Base-by-base conservation (phyloP, 1,140 invertebrate genomes). In the Kradibia gibbosae region DNA sequence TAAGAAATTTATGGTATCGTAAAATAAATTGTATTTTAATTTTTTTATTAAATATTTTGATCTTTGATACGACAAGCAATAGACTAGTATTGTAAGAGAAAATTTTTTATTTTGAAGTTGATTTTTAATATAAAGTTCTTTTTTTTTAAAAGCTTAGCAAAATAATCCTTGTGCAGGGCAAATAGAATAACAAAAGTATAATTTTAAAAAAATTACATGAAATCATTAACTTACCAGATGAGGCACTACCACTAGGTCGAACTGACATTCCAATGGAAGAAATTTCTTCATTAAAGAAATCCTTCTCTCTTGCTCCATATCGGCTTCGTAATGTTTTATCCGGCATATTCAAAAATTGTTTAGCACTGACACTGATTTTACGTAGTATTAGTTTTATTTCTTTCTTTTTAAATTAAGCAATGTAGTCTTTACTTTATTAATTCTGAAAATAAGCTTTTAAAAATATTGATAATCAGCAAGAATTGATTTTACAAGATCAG, bases 241-340 rank as follows among this genome's bases (percentile, higher is more conserved):
- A 93, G 81, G 93, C 92, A 91, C 94, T 95, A 86, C 93, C 92
- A 82, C 94, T 94, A 80, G 93, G 93, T 84, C 92, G 93, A 85
- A 95, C 92, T 71, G 92, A 92, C 94, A 95, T 95, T 86, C 94
- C 94, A 86, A 95, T 95, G 84, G 94, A 94, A 86, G 92, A 94
- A 90, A 94, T 95, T 91, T 95, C 94, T 78, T 93, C 93, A 85
- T 93, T 93, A 86, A 89, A 89, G 85, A 87, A 87, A 85, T 91
- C 89, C 82, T 89, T 91, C 45, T 89, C 87, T 82, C 88, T 86
- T 80, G 86, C 86, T 86, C 87, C 90, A 88, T 91, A 86, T 74
- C 89, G 88, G 83, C 84, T 88, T 72, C 83, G 87, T 34, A 84
- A 82, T 85, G 86, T 89, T 88, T 91, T 91, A 86, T 90, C 88